These are phyloP conservation scores for Gobius niger DNA, from an alignment of 2,113 vertebrate genomes.

Conservation along the genomic window DNA sequence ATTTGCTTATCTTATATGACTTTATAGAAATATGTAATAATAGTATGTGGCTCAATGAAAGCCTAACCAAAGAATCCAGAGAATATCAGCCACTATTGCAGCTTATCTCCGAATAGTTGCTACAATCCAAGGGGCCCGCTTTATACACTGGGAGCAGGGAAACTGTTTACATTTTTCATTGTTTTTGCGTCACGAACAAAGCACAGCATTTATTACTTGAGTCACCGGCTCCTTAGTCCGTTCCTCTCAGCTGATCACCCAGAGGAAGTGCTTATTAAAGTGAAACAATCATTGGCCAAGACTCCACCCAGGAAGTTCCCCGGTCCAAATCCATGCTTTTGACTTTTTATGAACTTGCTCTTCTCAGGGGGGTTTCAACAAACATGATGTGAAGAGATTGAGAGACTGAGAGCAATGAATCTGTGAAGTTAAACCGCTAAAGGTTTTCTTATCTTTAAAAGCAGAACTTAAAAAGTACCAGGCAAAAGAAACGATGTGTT, in stretches of 20 bases:
- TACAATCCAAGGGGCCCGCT: slow-evolving; percentile 38
- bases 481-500: too few relatives aligned
- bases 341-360: slow-evolving; percentile 10
- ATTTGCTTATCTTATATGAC: not conserved
- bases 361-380: slow-evolving; percentile 19
- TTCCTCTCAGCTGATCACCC: slow-evolving; percentile 43
- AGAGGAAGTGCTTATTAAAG: slow-evolving; percentile 41
- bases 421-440: not conserved
- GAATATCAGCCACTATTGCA: slow-evolving; percentile 28
- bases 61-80: slow-evolving; percentile 26
- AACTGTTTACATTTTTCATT: slow-evolving; percentile 72
- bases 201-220: slow-evolving; percentile 55
- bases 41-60: not conserved
- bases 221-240: slow-evolving; percentile 18
- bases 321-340: slow-evolving; percentile 8
- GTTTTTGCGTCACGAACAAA: slow-evolving; percentile 57
- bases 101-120: slow-evolving; percentile 48
- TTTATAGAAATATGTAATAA: not conserved
- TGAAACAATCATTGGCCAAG: slow-evolving; percentile 50
- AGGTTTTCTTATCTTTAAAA: too few relatives aligned
- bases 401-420: not conserved
- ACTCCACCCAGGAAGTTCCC: slow-evolving; percentile 39
- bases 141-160: slow-evolving; percentile 61
- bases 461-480: too few relatives aligned
- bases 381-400: slow-evolving; percentile 35